Base-by-base conservation (phyloP, 2,888 invertebrate species). In the Zelleria hepariella region DNA sequence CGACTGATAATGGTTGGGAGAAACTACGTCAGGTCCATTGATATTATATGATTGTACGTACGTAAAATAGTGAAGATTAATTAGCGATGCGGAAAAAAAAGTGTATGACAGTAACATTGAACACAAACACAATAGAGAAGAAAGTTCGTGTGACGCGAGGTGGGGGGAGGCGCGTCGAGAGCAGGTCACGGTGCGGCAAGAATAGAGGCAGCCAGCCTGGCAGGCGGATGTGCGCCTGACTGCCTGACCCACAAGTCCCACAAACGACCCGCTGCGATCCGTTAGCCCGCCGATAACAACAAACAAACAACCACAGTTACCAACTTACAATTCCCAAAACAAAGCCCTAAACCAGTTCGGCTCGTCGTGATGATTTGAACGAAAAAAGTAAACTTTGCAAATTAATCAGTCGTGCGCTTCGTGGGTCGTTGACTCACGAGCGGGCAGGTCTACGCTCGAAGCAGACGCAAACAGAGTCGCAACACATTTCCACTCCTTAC, bases 141-240 rank as follows among this genome's bases (percentile, higher is more conserved):
- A 74, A 73, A 73, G 71, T 71, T 64, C 63, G 64, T 69, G 66
- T 65, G 64, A 67, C 65, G 66, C 67, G 62, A 68, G 64, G 18
- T 10, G 25, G n/a, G 2, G 24, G 51, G 15, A 15, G 47, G 20
- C 4, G 23, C 5, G 48, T 26, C 5, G 47, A 63, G 67, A 65
- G 66, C 64, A 63, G 65, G 65, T 65, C 62, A 62, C 59, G 63
- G 63, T 62, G 62, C 63, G 63, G 60, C 62, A 57, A 51, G 57
- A 42, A 42, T 42, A 42, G 32, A 15, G 15, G 32, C n/a, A 58
- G 52, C 8, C 51, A 42, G 66, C 63, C 62, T 62, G 63, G 64
- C 62, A 67, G 65, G 67, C 76, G 77, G 78, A 78, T 78, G 69
- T 70, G 66, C 69, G 75, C 68, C 70, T 69, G 67, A 69, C 66